phyloP scores from a whole-genome alignment of 2,797 vertebrate genomes.

The Sebastes elongatus region DNA sequence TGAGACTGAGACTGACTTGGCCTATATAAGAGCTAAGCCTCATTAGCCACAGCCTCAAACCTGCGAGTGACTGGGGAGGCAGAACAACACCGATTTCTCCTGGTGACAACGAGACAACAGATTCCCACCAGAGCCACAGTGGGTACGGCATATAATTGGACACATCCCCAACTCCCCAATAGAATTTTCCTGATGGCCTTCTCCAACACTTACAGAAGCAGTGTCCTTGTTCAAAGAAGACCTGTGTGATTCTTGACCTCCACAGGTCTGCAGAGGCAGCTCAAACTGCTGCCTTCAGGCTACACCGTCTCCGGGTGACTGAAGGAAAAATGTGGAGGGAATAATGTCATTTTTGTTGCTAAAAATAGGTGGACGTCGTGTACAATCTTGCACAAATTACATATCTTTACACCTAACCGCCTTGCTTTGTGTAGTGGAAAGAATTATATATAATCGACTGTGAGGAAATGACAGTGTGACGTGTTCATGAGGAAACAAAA shows the following conservation, averaged over 20 bases:
- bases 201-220: not conserved
- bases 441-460: not conserved
- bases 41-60: slow-evolving; percentile 74
- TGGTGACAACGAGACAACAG: slow-evolving; percentile 60
- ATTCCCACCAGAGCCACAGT: slow-evolving; percentile 44
- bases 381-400: not conserved
- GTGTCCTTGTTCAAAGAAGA: slow-evolving; percentile 5
- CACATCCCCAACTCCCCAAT: slow-evolving; percentile 34
- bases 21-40: slow-evolving; percentile 73
- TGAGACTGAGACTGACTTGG: slow-evolving; percentile 61
- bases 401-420: not conserved
- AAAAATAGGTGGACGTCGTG: not conserved
- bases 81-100: slow-evolving; percentile 64
- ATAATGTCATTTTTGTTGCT: not conserved
- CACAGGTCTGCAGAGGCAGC: not conserved
- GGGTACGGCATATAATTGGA: slow-evolving; percentile 55
- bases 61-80: slow-evolving; percentile 58
- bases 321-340: not conserved
- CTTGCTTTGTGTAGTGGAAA: not conserved
- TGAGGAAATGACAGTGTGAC: not conserved
- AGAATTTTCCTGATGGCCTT: slow-evolving; percentile 16
- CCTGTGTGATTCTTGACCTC: slow-evolving; percentile 31
- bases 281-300: not conserved
- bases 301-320: not conserved
- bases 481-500: no score